Percentiles rank a stretch among this genome's conserved stretches.
Evolutionary conservation across 2,113 vertebrate genomes (phyloP).

Genomic region (Myotis davidii): DNA sequence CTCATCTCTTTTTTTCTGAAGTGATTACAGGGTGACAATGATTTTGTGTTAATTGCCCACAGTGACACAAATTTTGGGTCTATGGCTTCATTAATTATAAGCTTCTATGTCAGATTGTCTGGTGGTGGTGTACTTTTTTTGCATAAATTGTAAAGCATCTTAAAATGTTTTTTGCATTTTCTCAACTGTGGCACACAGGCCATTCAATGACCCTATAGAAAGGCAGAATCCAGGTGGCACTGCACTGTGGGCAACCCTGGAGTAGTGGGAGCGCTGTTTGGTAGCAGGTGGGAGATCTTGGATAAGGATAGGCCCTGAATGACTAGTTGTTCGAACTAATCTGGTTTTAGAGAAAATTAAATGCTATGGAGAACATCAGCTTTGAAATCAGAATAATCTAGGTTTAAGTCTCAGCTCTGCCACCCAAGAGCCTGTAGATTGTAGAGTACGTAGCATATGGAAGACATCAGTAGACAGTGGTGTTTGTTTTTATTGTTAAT

Average conservation of each 20-base stretch:
- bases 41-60: constrained; percentile 34
- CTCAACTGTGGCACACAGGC: not conserved
- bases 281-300: not conserved
- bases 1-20: constrained; percentile 49
- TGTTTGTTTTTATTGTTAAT: not conserved
- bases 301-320: not conserved
- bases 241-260: not conserved
- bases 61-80: constrained; percentile 36
- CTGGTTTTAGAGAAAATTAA: not conserved
- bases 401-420: not conserved
- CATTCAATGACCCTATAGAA: not conserved
- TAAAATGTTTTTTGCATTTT: constrained; percentile 51
- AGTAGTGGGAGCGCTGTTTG: not conserved
- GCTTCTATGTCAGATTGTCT: constrained; percentile 11
- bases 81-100: constrained; percentile 51
- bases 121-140: not conserved
- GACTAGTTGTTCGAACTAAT: not conserved
- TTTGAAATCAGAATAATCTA: not conserved
- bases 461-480: not conserved
- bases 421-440: not conserved
- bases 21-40: not conserved
- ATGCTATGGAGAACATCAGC: not conserved
- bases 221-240: not conserved
- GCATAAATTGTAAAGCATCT: not conserved
- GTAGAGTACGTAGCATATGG: not conserved